These are phyloP conservation scores for Siniperca obscura DNA, from an alignment of 2,797 vertebrate genomes.

Conservation along the genomic window DNA sequence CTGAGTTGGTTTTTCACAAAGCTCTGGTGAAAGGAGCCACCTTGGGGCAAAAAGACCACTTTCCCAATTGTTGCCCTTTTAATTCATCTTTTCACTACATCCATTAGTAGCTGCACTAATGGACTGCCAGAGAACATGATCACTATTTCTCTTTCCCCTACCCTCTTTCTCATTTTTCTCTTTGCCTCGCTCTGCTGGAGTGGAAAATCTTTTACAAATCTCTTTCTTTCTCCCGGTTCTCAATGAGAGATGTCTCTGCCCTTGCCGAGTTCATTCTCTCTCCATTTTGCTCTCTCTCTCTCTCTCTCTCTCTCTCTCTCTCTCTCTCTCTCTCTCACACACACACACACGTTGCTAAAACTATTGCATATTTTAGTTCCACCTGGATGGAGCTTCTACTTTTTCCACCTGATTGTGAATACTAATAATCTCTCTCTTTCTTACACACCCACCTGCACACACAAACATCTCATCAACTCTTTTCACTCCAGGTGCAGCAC, in stretches of 20 bases:
- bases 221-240: slow-evolving; percentile 36
- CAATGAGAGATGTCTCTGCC: slow-evolving; percentile 42
- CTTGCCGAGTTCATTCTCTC: slow-evolving; percentile 35
- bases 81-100: slow-evolving; percentile 66
- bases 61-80: slow-evolving; percentile 57
- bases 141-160: slow-evolving; percentile 51
- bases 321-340: background rate
- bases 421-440: slow-evolving; percentile 61
- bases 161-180: slow-evolving; percentile 59
- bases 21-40: slow-evolving; percentile 42
- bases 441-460: slow-evolving; percentile 36
- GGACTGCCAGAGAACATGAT: slow-evolving; percentile 61
- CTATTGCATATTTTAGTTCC: slow-evolving; percentile 75
- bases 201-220: slow-evolving; percentile 71
- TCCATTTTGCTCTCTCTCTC: background rate
- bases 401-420: slow-evolving; percentile 79
- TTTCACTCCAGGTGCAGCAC: slow-evolving; percentile 2
- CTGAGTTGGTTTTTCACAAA: slow-evolving; percentile 6
- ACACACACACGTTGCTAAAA: slow-evolving; percentile 28
- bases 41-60: slow-evolving; percentile 71
- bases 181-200: slow-evolving; percentile 59
- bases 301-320: background rate
- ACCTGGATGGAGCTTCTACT: slow-evolving; percentile 56
- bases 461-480: slow-evolving; percentile 43
- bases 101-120: slow-evolving; percentile 73